Evolutionary conservation across 2,888 invertebrate genomes (phyloP).

Genomic region (Petrophora chlorosata): DNA sequence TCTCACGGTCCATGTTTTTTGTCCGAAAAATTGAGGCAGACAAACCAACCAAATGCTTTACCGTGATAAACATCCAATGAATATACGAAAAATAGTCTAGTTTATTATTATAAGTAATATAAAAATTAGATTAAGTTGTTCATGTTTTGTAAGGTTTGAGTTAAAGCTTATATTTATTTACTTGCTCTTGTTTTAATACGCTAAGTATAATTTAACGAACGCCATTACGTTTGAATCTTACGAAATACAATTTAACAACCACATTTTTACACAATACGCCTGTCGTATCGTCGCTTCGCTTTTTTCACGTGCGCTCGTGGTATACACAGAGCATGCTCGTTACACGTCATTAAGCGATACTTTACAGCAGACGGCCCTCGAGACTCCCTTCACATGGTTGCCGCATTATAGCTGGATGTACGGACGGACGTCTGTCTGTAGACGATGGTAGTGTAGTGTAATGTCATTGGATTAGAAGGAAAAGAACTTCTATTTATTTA

Average conservation of each 20-base stretch:
- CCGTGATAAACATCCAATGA: too few species aligned
- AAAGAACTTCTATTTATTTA: slow-evolving; percentile 12
- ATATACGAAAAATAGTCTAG: too few species aligned
- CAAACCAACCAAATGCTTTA: too few species aligned
- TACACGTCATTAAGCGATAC: slow-evolving; percentile 84
- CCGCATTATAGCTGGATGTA: slow-evolving; percentile 47
- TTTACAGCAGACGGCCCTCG: slow-evolving; percentile 83
- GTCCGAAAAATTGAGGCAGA: too few species aligned
- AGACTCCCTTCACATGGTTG: slow-evolving; percentile 60
- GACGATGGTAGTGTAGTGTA: slow-evolving; percentile 31
- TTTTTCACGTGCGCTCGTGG: slow-evolving; percentile 66
- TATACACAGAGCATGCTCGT: slow-evolving; percentile 73
- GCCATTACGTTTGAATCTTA: background rate
- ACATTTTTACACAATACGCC: slow-evolving; percentile 22
- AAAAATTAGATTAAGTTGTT: too few species aligned
- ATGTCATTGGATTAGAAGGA: slow-evolving; percentile 18
- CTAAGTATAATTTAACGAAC: background rate
- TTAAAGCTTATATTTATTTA: too few species aligned
- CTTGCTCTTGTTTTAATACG: too few species aligned
- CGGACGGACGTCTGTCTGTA: slow-evolving; percentile 30
- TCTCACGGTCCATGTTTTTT: too few species aligned
- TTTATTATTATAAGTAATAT: too few species aligned
- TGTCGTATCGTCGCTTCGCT: slow-evolving; percentile 39
- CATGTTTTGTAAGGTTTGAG: too few species aligned
- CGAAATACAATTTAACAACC: background rate